Conservation (phyloP, 2,888 invertebrate genomes). For the Panopea generosa region DNA sequence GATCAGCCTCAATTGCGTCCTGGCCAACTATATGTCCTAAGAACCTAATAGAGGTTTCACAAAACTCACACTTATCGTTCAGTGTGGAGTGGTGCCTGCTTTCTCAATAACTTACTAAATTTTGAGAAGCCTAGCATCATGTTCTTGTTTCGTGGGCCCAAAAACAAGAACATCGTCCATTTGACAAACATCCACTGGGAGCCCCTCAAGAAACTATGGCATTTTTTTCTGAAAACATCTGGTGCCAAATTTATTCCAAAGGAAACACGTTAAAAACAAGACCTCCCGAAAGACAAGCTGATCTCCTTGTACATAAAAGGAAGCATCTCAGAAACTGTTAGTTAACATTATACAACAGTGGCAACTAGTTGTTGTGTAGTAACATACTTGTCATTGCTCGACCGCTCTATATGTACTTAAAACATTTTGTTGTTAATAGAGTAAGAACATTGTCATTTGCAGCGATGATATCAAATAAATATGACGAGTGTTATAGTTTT, state of each 20-base stretch:
- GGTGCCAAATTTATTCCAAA: constrained; percentile 37
- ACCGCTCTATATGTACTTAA: too few relatives aligned
- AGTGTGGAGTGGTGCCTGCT: constrained; percentile 48
- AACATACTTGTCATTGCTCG: too few relatives aligned
- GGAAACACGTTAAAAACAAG: constrained; percentile 39
- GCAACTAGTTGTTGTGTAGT: too few relatives aligned
- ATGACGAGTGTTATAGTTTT: too few relatives aligned
- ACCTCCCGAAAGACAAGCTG: constrained; percentile 52
- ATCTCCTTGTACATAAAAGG: too few relatives aligned
- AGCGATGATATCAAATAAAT: too few relatives aligned
- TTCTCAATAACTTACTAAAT: constrained; percentile 31
- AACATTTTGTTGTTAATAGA: too few relatives aligned
- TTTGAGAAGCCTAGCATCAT: constrained; percentile 37
- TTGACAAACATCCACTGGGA: constrained; percentile 49
- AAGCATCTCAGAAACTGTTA: too few relatives aligned
- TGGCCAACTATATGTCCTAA: constrained; percentile 42
- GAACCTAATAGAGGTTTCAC: constrained; percentile 32
- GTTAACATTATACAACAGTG: too few relatives aligned
- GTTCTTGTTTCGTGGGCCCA: constrained; percentile 28
- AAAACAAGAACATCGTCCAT: constrained; percentile 50
- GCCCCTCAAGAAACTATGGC: constrained; percentile 36
- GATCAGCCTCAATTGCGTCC: constrained; percentile 39
- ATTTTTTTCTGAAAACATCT: constrained; percentile 45
- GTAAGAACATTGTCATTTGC: too few relatives aligned
- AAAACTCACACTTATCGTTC: constrained; percentile 58